Base-by-base conservation (phyloP, 2,113 vertebrate species). In the Scatophagus argus region DNA sequence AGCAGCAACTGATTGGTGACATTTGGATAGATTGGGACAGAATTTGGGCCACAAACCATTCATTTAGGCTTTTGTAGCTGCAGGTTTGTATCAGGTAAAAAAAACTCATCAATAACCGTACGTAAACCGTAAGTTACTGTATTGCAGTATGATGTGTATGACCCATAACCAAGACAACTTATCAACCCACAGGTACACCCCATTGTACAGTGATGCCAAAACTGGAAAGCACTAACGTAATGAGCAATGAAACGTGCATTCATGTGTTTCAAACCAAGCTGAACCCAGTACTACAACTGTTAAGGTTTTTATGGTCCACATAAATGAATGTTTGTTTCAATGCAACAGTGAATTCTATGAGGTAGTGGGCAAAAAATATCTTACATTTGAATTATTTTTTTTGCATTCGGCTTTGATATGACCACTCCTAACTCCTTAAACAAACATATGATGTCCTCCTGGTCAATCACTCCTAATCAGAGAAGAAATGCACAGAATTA, bases 301-400 rank as follows among this genome's bases (percentile, higher is more conserved):
- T 27, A 13, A 12, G 11, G n/a, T 59, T 55, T 36, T 67, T n/a
- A 3, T 32, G 12, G 23, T 43, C 16, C 6, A 32, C n/a, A 44
- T 17, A 23, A 31, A 51, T 25, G 0, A 11, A 36, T 34, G 43
- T 54, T 39, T 51, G 43, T 51, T 67, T 5, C 72, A 82, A 68
- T 77, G 17, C 9, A 69, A 44, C 0, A 55, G 61, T 54, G 6
- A 78, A 60, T 72, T n/a, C 52, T 60, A 77, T 63, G 64, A 63
- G 46, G 63, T 75, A 87, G 73, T 77, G 83, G 39, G 51, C 77
- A 86, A 87, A 81, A 74, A 73, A 41, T 84, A 67, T 83, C 94
- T 94, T 94, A 95, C 93, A 94, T 94, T 92, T 95, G 91, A 84
- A 94, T 94, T 10, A 94, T 93, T 91, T 90, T 88, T 89, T 93